A percentile compares a stretch with the other conserved stretches of the same genome.
Conservation (phyloP, 2,113 vertebrate genomes). For the Siniperca chuatsi region DNA sequence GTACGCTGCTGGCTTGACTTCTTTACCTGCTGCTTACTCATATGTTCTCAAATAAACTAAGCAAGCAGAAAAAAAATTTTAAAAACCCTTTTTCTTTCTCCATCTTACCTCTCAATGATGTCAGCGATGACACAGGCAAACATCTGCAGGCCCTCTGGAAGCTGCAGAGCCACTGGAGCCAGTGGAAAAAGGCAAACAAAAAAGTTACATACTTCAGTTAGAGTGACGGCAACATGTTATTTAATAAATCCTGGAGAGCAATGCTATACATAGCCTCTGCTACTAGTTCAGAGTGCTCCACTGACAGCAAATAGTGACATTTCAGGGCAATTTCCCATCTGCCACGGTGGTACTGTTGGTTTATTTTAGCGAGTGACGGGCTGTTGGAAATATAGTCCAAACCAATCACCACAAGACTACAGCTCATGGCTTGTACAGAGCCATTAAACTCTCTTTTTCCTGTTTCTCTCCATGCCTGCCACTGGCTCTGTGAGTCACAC, state of each 20-base stretch:
- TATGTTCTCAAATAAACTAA: not conserved
- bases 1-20: conserved; percentile 10
- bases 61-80: no score
- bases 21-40: conserved; percentile 17
- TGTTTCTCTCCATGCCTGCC: conserved; percentile 40
- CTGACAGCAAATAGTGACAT: conserved; percentile 69
- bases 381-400: conserved; percentile 65
- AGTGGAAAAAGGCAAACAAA: conserved; percentile 53
- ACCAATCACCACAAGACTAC: conserved; percentile 60
- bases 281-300: conserved; percentile 40
- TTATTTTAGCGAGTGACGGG: conserved; percentile 64
- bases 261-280: conserved; percentile 49
- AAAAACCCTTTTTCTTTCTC: not conserved
- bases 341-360: conserved; percentile 45
- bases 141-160: conserved; percentile 98
- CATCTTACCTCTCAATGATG: conserved; percentile 92
- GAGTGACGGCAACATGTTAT: conserved; percentile 56
- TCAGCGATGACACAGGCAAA: conserved; percentile 96
- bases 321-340: conserved; percentile 59
- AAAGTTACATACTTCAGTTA: conserved; percentile 40
- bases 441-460: conserved; percentile 50
- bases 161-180: conserved; percentile 93
- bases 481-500: conserved; percentile 38
- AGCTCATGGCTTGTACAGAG: conserved; percentile 45
- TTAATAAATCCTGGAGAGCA: conserved; percentile 54